Evolutionary conservation across 30 jellyfish, hydroid and myxozoan species (phyloP), one percentile per base, ranked within the genome.

Genomic region (Cassiopea andromeda): DNA sequence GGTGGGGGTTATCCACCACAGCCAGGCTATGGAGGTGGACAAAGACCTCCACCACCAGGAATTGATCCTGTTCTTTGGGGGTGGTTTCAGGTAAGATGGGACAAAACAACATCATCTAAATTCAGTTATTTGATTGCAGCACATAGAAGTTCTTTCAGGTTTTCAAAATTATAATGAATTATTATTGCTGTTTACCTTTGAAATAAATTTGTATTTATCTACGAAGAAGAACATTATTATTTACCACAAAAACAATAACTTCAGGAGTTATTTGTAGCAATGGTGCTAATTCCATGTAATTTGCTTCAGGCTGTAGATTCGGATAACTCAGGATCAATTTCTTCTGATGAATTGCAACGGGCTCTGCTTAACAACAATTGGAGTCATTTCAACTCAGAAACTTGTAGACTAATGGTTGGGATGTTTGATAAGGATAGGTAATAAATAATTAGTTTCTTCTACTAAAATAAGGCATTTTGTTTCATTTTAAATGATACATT

Each of bases 341-440:
- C 99, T 17, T 86, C 99, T 16, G 97, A 92, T 81, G 99, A 96
- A 83, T 83, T 96, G 71, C 97, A 92, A 71, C 96, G 83, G 80
- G 99, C 99, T 1, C 81, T 96, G 44, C 97, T 96, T 44, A 96
- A 96, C 78, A 96, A 92, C 80, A 96, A 96, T 85, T 96, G 99
- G 99, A 93, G 98, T 64, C 99, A 96, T 90, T 96, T 96, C 81
- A 96, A 96, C 69, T 45, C 84, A 44, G 99, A 96, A 78, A 96
- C 99, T 81, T 96, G 99, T 81, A 86, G 99, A 68, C 94, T 96
- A 18, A 96, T 96, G 99, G 92, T 96, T 80, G 99, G 99, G 48
- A 96, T 96, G 99, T 96, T 96, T 85, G 99, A 96, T 89, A 96
- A 92, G 82, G 97, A 96, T 80, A 92, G 99, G 99, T 92, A 87